Base-by-base conservation (phyloP, 2,888 invertebrate species). In the Steinernema scapterisci region DNA sequence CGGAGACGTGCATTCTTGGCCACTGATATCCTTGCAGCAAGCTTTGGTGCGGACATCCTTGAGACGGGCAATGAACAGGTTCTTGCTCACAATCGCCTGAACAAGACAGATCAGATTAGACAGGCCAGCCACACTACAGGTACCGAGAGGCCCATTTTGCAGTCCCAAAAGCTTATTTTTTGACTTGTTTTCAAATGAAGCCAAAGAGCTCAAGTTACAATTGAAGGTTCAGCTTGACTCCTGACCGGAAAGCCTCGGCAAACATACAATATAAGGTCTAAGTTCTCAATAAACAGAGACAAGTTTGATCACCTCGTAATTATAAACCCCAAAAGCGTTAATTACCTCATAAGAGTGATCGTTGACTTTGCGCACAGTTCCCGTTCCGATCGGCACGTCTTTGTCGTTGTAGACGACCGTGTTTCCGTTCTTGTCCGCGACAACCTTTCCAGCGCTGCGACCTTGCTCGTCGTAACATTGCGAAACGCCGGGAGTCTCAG, bases 381-480 rank as follows among this genome's bases (percentile, higher is more conserved):
- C 86, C 1, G 86, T 85, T 46, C 85, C 86, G 46, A 86, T 86
- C n/a, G 86, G 86, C 21, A 86, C 86, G 38, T 63, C 63, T 72
- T 83, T 85, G 72, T 84, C 86, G 77, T 86, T 86, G 80, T 87
- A 86, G 72, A 86, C 84, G 6, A 86, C 83, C 0, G 86, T 87
- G 76, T 86, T 87, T 70, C 86, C 86, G 72, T 81, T 86, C 75
- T 86, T 87, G 76, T 86, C 86, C 5, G 86, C 86, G 5, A 86
- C 86, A 0, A 86, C 86, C 73, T 86, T 86, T 74, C 86, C 86
- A 11, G 84, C 86, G 1, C 84, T 84, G 21, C 81, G 78, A 48
- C 86, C 86, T 71, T 86, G 82, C 11, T 83, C 86, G 75, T 86
- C 86, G 73, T 86, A 86, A 73, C 86, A 86, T 63, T 86, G 86